A percentile compares a stretch with the other conserved stretches of the same genome.
Evolutionary conservation across 1,140 invertebrate species (phyloP).

Genomic region (Streblospio benedicti): DNA sequence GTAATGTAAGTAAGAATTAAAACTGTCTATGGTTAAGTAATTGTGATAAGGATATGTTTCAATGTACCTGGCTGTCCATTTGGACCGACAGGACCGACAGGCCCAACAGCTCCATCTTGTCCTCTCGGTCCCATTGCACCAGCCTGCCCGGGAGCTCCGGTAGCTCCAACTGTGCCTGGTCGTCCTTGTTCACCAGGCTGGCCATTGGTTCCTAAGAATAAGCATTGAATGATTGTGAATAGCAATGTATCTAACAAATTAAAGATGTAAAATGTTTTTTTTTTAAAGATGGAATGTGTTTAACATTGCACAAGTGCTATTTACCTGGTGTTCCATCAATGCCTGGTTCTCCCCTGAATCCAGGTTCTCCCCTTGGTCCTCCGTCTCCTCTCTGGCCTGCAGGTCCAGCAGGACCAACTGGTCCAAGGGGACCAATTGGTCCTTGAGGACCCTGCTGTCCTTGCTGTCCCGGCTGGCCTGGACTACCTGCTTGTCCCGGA

Average conservation of each 20-base stretch:
- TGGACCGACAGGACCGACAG: background rate
- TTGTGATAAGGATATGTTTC: no score
- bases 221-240: no score
- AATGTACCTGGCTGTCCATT: constrained; percentile 35
- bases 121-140: constrained; percentile 44
- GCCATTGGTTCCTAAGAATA: no score
- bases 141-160: constrained; percentile 7
- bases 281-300: no score
- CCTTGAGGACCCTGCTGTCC: constrained; percentile 62
- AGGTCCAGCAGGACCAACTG: constrained; percentile 61
- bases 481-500: background rate
- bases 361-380: constrained; percentile 60
- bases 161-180: background rate
- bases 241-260: no score
- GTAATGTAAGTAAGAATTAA: no score
- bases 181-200: background rate
- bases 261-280: no score
- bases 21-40: no score
- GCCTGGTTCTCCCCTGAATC: no score
- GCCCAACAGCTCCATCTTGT: constrained; percentile 9
- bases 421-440: constrained; percentile 64
- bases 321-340: no score
- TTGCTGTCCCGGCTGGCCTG: constrained; percentile 54
- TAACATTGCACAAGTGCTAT: no score
- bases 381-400: constrained; percentile 69